Conservation (phyloP, 2,888 invertebrate genomes). For the Bombylius discolor region DNA sequence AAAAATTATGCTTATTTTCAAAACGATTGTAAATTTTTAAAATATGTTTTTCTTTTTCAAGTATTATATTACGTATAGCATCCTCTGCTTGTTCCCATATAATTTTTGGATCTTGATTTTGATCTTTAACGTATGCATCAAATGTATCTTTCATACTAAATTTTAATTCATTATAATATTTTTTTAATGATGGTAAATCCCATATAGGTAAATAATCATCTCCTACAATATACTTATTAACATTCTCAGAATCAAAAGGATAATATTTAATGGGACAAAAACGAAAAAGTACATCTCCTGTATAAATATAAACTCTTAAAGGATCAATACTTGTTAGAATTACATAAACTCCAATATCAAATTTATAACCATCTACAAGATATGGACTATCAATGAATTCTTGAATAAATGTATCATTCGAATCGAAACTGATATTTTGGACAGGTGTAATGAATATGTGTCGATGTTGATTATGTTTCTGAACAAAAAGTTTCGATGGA, state of each 20-base stretch:
- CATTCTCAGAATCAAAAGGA: conserved; percentile 67
- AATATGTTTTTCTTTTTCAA: conserved; percentile 60
- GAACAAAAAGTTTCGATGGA: conserved; percentile 66
- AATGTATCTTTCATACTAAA: conserved; percentile 79
- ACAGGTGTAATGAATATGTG: conserved; percentile 65
- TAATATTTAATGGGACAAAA: conserved; percentile 82
- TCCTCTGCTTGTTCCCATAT: conserved; percentile 74
- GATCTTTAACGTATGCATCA: conserved; percentile 54
- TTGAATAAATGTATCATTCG: conserved; percentile 72
- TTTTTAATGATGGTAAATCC: conserved; percentile 69
- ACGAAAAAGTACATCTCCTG: conserved; percentile 78
- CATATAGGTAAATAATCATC: conserved; percentile 91
- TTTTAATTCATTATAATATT: conserved; percentile 56
- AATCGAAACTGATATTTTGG: conserved; percentile 53
- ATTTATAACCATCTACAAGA: conserved; percentile 85
- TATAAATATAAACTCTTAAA: conserved; percentile 74
- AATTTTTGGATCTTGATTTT: conserved; percentile 53
- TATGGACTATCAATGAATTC: conserved; percentile 80
- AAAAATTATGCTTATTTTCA: conserved; percentile 55
- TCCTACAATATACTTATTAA: conserved; percentile 86
- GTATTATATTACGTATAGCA: conserved; percentile 55
- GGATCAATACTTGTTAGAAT: conserved; percentile 85
- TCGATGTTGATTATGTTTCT: conserved; percentile 85
- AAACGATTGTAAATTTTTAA: conserved; percentile 42
- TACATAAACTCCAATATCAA: conserved; percentile 93